A percentile compares a stretch with the other conserved stretches of the same genome.
These are phyloP conservation scores for Eurois occulta DNA, from an alignment of 2,888 invertebrate genomes.

Conservation along the genomic window DNA sequence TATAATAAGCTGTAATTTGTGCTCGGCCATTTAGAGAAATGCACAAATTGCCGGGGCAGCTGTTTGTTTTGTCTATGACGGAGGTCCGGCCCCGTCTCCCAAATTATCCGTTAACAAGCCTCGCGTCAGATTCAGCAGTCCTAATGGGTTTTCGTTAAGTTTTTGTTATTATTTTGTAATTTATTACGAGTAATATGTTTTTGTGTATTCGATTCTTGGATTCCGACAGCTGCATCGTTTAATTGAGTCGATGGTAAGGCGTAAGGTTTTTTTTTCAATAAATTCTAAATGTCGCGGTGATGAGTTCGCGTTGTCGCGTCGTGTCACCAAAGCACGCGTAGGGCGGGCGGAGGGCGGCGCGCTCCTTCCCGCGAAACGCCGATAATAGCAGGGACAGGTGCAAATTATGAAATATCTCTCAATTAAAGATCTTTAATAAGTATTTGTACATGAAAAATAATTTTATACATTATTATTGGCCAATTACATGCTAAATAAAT, in stretches of 20 bases:
- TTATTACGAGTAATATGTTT: conserved; percentile 87
- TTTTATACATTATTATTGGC: conserved; percentile 22
- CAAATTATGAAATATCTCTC: conserved; percentile 55
- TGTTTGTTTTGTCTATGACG: conserved; percentile 91
- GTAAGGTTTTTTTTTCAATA: conserved; percentile 53
- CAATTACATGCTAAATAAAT: conserved; percentile 30
- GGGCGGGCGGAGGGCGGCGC: conserved; percentile 52
- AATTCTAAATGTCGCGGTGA: conserved; percentile 41
- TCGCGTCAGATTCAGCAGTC: conserved; percentile 91
- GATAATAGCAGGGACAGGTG: conserved; percentile 59
- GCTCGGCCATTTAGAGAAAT: conserved; percentile 90
- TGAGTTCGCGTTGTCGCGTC: conserved; percentile 26
- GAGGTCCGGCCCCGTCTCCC: conserved; percentile 86
- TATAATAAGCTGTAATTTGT: conserved; percentile 91
- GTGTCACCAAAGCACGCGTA: conserved; percentile 21
- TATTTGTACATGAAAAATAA: conserved; percentile 43
- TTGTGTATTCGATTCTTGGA: conserved; percentile 82
- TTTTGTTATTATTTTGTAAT: conserved; percentile 88
- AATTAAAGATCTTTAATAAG: conserved; percentile 45
- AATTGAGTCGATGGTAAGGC: conserved; percentile 77
- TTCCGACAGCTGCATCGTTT: conserved; percentile 86
- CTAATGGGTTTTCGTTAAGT: conserved; percentile 90
- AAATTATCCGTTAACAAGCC: conserved; percentile 90
- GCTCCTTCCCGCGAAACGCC: conserved; percentile 40
- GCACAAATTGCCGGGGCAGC: conserved; percentile 90